phyloP scores from a whole-genome alignment of 1,140 invertebrate genomes.

The Hylaeus anthracinus region DNA sequence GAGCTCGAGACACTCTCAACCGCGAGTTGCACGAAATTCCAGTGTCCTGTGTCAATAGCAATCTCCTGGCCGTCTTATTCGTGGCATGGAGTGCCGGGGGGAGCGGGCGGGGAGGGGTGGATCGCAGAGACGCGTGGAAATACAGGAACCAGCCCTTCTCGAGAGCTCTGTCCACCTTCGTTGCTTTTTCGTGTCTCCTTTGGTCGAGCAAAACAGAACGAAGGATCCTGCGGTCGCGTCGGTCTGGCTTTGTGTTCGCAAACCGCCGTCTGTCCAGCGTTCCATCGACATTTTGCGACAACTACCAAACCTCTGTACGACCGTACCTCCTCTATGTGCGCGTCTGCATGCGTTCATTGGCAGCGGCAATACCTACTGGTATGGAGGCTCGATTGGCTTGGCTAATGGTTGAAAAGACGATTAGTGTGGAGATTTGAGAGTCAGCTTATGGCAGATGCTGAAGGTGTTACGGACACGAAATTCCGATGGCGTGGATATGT shows the following conservation, averaged over 20 bases:
- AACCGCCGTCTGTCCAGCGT: constrained; percentile 29
- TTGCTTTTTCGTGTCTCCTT: constrained; percentile 11
- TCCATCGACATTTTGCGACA: constrained; percentile 36
- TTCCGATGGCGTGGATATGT: too few relatives aligned
- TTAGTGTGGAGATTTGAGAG: too few relatives aligned
- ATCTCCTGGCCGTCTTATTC: constrained; percentile 36
- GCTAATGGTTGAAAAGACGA: constrained; percentile 4
- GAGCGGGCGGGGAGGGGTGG: neutral
- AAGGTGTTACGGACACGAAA: neutral
- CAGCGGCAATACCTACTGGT: neutral
- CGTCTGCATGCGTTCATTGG: neutral
- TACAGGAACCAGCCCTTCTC: neutral
- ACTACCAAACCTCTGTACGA: constrained; percentile 14
- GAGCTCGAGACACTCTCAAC: neutral
- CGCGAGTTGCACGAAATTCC: constrained; percentile 32
- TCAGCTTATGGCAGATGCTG: neutral
- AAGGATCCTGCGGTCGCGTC: constrained; percentile 9
- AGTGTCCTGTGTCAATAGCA: constrained; percentile 53
- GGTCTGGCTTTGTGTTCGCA: constrained; percentile 23
- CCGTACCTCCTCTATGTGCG: neutral
- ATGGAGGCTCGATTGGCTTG: neutral
- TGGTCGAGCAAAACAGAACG: constrained; percentile 11
- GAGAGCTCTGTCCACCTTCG: neutral
- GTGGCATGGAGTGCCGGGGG: neutral
- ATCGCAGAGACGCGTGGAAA: constrained; percentile 29